phyloP scores from a whole-genome alignment of 2,797 vertebrate species.

The Morelia viridis region DNA sequence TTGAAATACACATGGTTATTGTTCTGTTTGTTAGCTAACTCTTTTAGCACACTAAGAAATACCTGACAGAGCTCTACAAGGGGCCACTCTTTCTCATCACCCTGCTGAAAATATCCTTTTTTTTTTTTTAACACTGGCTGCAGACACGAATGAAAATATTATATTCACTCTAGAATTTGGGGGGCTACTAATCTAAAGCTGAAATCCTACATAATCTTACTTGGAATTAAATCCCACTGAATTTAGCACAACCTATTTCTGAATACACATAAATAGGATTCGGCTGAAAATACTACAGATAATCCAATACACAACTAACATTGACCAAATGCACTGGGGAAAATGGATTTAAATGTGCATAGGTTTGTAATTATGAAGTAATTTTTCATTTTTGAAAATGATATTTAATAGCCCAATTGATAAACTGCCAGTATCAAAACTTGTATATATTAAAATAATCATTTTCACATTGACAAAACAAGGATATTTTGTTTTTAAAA shows the following conservation, averaged over 20 bases:
- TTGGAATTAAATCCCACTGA: neutral
- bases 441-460: neutral
- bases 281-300: neutral
- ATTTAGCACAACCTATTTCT: neutral
- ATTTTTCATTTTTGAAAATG: neutral
- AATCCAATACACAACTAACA: neutral
- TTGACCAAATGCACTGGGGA: neutral
- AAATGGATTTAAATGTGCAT: neutral
- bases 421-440: neutral
- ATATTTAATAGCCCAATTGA: neutral
- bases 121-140: neutral
- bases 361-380: neutral
- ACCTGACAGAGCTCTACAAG: conserved; percentile 36
- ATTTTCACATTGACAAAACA: neutral
- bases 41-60: conserved; percentile 51
- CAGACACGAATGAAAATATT: neutral
- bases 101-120: conserved; percentile 21
- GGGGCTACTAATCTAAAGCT: neutral
- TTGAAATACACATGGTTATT: conserved; percentile 45
- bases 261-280: neutral
- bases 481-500: neutral
- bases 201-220: neutral
- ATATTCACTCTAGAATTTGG: neutral
- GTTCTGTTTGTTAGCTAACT: conserved; percentile 47
- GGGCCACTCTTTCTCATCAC: neutral